These are phyloP conservation scores for Manis crassicaudata DNA, from an alignment of 2,797 vertebrate species.

Conservation along the genomic window DNA sequence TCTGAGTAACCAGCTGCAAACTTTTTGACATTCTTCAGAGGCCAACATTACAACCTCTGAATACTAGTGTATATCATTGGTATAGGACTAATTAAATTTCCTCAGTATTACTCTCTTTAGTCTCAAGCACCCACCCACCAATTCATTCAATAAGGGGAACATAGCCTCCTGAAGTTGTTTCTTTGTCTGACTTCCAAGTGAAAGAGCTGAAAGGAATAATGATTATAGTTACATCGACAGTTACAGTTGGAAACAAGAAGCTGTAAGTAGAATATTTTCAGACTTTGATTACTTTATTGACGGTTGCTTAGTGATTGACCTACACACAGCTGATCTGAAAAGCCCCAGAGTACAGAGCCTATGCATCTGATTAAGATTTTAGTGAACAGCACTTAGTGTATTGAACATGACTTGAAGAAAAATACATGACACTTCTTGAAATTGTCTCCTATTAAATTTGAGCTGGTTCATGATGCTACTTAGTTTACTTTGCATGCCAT, in stretches of 20 bases:
- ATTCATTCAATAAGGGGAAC: background rate
- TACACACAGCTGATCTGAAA: background rate
- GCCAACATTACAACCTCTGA: background rate
- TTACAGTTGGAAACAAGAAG: background rate
- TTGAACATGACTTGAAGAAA: background rate
- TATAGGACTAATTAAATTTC: background rate
- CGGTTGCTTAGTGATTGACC: background rate
- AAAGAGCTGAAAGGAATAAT: background rate
- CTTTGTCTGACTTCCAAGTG: background rate
- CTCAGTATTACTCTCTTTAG: background rate
- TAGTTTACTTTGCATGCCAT: background rate
- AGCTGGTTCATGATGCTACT: background rate
- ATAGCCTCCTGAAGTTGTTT: background rate
- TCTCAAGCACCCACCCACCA: background rate
- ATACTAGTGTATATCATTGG: background rate
- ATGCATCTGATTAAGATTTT: background rate
- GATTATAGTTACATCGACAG: background rate
- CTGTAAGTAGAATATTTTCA: background rate
- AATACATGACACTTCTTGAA: background rate
- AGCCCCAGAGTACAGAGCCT: background rate
- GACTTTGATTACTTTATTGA: constrained; percentile 32
- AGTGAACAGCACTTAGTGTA: background rate
- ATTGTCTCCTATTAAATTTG: background rate
- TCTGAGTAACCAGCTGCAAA: background rate
- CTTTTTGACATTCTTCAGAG: background rate